phyloP scores from a whole-genome alignment of 2,113 vertebrate genomes.

The Vombatus ursinus region DNA sequence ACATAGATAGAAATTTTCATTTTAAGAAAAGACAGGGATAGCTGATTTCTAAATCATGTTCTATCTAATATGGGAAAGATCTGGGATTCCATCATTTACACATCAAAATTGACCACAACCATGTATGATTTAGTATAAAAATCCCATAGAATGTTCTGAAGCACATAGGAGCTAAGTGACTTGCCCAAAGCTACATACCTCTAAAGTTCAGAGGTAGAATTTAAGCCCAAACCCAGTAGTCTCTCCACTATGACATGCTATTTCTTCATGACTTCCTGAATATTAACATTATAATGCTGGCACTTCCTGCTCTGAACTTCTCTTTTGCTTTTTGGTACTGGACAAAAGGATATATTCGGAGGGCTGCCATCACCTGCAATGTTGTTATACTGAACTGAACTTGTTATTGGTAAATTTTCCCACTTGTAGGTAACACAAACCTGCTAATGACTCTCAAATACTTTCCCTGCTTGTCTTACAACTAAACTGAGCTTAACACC shows the following conservation, averaged over 20 bases:
- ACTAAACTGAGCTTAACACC: conserved; percentile 63
- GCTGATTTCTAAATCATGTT: not conserved
- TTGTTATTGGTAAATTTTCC: conserved; percentile 55
- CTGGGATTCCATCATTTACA: not conserved
- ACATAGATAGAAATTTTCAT: not conserved
- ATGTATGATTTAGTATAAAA: not conserved
- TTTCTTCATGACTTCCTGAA: not conserved
- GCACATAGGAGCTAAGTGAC: not conserved
- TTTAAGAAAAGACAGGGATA: not conserved
- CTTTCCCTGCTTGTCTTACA: conserved; percentile 49
- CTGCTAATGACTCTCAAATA: conserved; percentile 67
- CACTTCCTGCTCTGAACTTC: accelerated
- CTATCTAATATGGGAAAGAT: not conserved
- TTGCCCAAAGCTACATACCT: not conserved
- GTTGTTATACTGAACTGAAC: conserved; percentile 23
- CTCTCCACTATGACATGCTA: not conserved
- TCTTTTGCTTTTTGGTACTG: not conserved
- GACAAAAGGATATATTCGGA: conserved; percentile 3
- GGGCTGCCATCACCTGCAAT: conserved; percentile 11
- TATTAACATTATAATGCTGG: not conserved
- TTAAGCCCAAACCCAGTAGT: not conserved
- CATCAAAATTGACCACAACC: not conserved
- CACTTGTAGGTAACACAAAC: conserved; percentile 52
- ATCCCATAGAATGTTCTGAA: not conserved
- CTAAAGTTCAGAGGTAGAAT: not conserved